Evolutionary conservation across 2,888 invertebrate genomes (phyloP).

Genomic region (Protonemura montana): DNA sequence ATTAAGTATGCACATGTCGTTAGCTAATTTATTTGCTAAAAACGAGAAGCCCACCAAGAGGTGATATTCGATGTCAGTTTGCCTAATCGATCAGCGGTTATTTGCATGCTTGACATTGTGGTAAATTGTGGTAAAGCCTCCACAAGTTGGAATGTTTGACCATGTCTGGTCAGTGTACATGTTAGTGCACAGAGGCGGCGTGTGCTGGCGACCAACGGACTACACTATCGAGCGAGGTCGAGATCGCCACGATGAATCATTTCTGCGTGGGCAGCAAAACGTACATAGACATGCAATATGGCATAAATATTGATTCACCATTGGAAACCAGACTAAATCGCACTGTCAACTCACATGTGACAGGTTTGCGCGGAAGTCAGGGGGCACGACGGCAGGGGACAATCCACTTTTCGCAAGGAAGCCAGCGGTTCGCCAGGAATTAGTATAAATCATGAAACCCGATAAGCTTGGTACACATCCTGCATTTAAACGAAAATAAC

Average conservation of each 20-base stretch:
- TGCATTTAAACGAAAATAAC: neutral
- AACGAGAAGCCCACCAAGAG: neutral
- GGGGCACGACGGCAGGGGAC: neutral
- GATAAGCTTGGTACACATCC: slow-evolving; percentile 7
- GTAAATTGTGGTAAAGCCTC: neutral
- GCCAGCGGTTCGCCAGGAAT: neutral
- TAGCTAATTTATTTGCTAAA: neutral
- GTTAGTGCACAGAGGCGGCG: too few relatives aligned
- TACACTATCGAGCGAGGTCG: neutral
- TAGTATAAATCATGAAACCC: neutral
- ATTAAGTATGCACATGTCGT: neutral
- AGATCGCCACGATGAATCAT: neutral
- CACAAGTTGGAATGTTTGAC: too few relatives aligned
- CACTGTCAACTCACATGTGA: neutral
- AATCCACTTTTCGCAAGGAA: neutral
- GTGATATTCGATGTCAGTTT: neutral
- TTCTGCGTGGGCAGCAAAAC: neutral
- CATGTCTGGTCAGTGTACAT: too few relatives aligned
- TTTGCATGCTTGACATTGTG: neutral
- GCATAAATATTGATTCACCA: neutral
- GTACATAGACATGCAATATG: neutral
- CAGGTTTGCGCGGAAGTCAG: neutral
- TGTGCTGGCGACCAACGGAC: too few relatives aligned
- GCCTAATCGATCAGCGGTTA: neutral
- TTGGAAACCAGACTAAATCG: neutral